A percentile compares a stretch with the other conserved stretches of the same genome.
Evolutionary conservation across 2,888 invertebrate species (phyloP).

Genomic region (Leucoptera coffeella): DNA sequence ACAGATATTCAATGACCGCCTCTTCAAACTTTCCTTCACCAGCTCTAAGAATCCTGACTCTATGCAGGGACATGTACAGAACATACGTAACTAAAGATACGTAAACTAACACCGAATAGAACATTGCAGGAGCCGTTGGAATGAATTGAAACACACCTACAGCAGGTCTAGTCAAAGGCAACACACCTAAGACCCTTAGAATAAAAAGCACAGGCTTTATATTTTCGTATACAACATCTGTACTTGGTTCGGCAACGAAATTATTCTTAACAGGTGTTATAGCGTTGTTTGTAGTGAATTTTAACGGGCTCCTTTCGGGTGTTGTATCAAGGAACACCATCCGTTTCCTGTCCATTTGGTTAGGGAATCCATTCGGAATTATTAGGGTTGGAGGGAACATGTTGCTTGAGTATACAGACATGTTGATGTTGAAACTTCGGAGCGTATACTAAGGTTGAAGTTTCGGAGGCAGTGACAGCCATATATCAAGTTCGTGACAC

Average conservation of each 20-base stretch:
- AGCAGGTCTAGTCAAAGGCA: slow-evolving; percentile 51
- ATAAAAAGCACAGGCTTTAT: slow-evolving; percentile 36
- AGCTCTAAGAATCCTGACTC: slow-evolving; percentile 54
- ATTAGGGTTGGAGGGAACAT: slow-evolving; percentile 16
- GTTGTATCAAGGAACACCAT: slow-evolving; percentile 33
- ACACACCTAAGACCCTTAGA: slow-evolving; percentile 52
- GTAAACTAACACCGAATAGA: slow-evolving; percentile 52
- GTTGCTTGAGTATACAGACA: slow-evolving; percentile 24
- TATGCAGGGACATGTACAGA: slow-evolving; percentile 55
- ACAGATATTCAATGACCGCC: slow-evolving; percentile 68
- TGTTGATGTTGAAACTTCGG: no score
- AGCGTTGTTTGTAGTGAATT: slow-evolving; percentile 16
- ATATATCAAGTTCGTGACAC: no score
- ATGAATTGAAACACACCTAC: slow-evolving; percentile 40
- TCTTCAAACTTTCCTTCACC: slow-evolving; percentile 67
- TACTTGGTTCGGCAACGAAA: slow-evolving; percentile 19
- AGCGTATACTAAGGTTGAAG: no score
- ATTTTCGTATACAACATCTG: slow-evolving; percentile 38
- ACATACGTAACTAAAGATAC: slow-evolving; percentile 46
- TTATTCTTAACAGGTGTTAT: slow-evolving; percentile 25
- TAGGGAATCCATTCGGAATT: slow-evolving; percentile 25
- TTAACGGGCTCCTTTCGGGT: slow-evolving; percentile 23
- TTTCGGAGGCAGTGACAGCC: no score
- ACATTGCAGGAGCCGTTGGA: slow-evolving; percentile 47
- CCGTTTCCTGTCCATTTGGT: slow-evolving; percentile 22